Evolutionary conservation across 2,797 vertebrate species (phyloP).

Genomic region (Linurgus olivaceus): DNA sequence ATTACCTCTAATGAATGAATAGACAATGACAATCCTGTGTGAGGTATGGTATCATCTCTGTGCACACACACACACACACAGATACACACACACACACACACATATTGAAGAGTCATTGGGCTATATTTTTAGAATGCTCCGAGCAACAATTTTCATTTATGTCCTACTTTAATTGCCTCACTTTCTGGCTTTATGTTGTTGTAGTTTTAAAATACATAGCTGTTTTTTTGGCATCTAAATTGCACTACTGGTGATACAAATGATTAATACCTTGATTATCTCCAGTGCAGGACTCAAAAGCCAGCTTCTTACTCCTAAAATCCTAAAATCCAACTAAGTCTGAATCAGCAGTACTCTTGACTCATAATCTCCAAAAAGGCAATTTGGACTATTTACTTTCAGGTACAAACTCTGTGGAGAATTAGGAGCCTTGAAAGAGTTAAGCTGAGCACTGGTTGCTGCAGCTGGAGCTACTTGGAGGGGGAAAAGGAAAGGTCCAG

Average conservation of each 20-base stretch:
- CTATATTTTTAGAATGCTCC: background rate
- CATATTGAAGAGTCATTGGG: background rate
- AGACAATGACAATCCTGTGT: constrained; percentile 73
- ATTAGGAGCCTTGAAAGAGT: background rate
- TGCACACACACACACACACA: background rate
- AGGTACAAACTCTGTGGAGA: background rate
- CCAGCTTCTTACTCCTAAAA: background rate
- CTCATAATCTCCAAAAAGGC: background rate
- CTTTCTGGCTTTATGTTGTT: background rate
- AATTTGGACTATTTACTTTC: background rate
- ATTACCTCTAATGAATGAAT: constrained; percentile 79
- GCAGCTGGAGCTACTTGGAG: background rate
- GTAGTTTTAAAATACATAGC: background rate
- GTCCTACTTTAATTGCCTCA: background rate
- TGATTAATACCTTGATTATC: background rate
- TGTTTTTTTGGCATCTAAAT: background rate
- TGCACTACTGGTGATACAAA: background rate
- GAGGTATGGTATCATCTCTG: constrained; percentile 53
- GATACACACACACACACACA: too few species aligned
- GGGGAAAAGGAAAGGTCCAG: background rate
- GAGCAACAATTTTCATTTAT: background rate
- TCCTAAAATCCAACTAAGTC: background rate
- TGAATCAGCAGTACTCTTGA: background rate
- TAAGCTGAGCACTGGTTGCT: background rate
- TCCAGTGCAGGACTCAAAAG: background rate